phyloP scores from a whole-genome alignment of 2,797 vertebrate genomes.

The Tympanoctomys barrerae region DNA sequence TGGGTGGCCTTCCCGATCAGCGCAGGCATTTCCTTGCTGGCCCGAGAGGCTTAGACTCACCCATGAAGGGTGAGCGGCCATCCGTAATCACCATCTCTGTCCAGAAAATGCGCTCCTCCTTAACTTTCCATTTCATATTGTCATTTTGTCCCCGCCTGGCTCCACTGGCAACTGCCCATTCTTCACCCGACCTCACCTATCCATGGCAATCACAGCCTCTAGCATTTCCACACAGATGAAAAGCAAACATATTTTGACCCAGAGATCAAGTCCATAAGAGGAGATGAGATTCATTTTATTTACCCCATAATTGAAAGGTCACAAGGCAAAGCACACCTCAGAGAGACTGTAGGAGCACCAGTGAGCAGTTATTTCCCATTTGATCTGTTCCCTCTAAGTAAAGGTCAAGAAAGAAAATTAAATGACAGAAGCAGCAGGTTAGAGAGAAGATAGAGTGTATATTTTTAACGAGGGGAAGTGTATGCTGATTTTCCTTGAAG shows the following conservation, averaged over 20 bases:
- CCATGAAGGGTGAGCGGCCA: neutral
- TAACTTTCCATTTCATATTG: constrained; percentile 45
- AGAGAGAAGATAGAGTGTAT: neutral
- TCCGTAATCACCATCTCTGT: neutral
- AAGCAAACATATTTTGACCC: constrained; percentile 73
- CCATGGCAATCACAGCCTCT: neutral
- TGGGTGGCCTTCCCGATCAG: neutral
- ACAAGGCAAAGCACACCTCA: constrained; percentile 75
- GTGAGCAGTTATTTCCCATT: constrained; percentile 66
- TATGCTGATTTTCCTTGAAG: constrained; percentile 30
- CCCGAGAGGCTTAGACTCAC: neutral
- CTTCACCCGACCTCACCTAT: neutral
- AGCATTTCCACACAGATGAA: constrained; percentile 78
- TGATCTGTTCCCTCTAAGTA: constrained; percentile 57
- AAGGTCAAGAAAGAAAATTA: constrained; percentile 74
- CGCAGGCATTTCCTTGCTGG: neutral
- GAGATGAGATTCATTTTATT: constrained; percentile 68
- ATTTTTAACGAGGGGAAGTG: neutral
- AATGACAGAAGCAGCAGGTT: constrained; percentile 7
- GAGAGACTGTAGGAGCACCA: constrained; percentile 49
- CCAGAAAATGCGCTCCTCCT: neutral
- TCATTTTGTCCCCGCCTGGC: neutral
- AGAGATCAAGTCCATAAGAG: constrained; percentile 56
- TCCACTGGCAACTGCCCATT: neutral
- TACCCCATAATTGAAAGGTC: constrained; percentile 76